These are phyloP conservation scores for Fregetta grallaria DNA, from an alignment of 2,113 vertebrate genomes.

Conservation along the genomic window DNA sequence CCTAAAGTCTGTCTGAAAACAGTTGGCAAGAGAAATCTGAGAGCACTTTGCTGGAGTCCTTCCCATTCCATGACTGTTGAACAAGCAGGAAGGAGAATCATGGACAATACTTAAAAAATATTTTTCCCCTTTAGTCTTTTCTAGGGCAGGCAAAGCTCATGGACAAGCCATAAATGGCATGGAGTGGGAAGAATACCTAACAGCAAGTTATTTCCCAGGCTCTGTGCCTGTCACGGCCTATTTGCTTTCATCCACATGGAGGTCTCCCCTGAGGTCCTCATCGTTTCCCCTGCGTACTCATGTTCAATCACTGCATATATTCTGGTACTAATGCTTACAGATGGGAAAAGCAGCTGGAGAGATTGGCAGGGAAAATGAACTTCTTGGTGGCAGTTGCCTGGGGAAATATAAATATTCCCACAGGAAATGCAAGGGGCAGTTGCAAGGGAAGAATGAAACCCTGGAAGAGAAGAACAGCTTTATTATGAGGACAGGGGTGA, in stretches of 20 bases:
- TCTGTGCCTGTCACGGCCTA: not conserved
- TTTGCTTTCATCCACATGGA: not conserved
- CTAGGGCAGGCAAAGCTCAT: not conserved
- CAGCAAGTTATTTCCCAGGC: conserved; percentile 1
- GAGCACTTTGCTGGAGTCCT: not conserved
- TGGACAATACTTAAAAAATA: not conserved
- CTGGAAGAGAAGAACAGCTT: not conserved
- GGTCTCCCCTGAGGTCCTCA: not conserved
- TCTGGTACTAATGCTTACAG: not conserved
- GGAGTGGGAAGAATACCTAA: not conserved
- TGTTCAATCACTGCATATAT: not conserved
- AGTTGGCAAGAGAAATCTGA: not conserved
- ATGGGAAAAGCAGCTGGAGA: conserved; percentile 30
- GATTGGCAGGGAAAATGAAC: not conserved
- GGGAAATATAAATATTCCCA: not conserved
- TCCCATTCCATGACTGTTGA: not conserved
- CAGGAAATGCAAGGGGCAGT: not conserved
- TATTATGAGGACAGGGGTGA: not conserved
- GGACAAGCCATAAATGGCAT: not conserved
- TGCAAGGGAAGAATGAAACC: not conserved
- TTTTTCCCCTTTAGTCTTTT: not conserved
- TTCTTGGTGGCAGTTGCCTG: not conserved
- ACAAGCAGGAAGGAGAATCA: not conserved
- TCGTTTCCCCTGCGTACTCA: not conserved
- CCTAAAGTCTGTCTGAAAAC: not conserved